These are phyloP conservation scores for Eristalis tenax DNA, from an alignment of 2,888 invertebrate species.

Conservation along the genomic window DNA sequence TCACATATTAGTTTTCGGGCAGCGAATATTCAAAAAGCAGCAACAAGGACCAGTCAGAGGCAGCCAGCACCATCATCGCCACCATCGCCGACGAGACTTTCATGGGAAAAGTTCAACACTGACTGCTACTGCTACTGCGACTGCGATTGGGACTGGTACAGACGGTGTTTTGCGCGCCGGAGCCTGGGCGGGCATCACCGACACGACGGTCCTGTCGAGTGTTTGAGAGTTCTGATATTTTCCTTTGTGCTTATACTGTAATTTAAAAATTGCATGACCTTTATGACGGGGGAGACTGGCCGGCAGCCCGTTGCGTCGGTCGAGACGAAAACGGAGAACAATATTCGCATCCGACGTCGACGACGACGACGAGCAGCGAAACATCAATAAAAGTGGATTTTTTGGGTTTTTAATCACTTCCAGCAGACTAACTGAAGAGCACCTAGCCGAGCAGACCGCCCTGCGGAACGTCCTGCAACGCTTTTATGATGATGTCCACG, in stretches of 20 bases:
- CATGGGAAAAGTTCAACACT: conserved; percentile 50
- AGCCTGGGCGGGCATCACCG: neutral
- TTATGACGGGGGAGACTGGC: conserved; percentile 4
- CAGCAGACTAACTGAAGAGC: conserved; percentile 64
- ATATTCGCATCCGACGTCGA: conserved; percentile 54
- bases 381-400: conserved; percentile 67
- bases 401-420: conserved; percentile 61
- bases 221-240: conserved; percentile 32
- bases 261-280: conserved; percentile 59
- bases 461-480: conserved; percentile 34
- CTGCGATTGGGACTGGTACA: neutral
- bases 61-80: neutral
- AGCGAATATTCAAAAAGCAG: conserved; percentile 35
- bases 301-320: neutral
- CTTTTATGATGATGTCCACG: conserved; percentile 37
- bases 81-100: conserved; percentile 3
- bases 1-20: conserved; percentile 63
- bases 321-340: conserved; percentile 12
- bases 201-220: neutral
- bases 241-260: conserved; percentile 51
- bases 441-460: conserved; percentile 1
- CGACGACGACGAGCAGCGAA: conserved; percentile 12
- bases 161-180: no score
- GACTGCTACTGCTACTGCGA: conserved; percentile 3
- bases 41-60: no score